These are phyloP conservation scores for Narcine bancroftii DNA, from an alignment of 2,113 vertebrate species.

Conservation along the genomic window DNA sequence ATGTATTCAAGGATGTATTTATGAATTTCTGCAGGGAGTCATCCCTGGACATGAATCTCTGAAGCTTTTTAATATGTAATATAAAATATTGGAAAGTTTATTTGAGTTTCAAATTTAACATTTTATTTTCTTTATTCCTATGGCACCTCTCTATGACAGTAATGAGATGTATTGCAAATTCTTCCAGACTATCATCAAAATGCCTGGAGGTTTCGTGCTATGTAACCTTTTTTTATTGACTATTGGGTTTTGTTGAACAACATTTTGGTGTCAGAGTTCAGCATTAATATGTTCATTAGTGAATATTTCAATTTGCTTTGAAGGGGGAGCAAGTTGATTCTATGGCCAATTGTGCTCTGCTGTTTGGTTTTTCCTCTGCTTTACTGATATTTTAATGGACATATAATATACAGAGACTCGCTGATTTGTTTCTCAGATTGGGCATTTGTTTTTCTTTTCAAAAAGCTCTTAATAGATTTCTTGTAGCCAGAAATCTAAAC, in stretches of 20 bases:
- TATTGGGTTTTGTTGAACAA: neutral
- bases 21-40: neutral
- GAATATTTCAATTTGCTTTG: neutral
- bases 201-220: neutral
- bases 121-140: neutral
- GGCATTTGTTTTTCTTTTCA: neutral
- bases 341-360: neutral
- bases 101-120: neutral
- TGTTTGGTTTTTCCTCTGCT: neutral
- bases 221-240: no score
- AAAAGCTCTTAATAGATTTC: neutral
- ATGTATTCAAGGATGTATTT: neutral
- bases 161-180: neutral
- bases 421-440: neutral
- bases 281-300: neutral
- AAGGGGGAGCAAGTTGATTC: neutral
- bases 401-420: no score
- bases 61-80: neutral
- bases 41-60: neutral
- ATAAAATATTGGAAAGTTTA: neutral
- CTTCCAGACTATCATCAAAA: neutral
- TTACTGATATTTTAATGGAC: neutral
- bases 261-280: neutral
- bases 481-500: neutral
- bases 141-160: neutral